Percentiles rank a stretch among this genome's conserved stretches.
These are phyloP conservation scores for Pteropus alecto DNA, from an alignment of 2,113 vertebrate genomes.

Conservation along the genomic window DNA sequence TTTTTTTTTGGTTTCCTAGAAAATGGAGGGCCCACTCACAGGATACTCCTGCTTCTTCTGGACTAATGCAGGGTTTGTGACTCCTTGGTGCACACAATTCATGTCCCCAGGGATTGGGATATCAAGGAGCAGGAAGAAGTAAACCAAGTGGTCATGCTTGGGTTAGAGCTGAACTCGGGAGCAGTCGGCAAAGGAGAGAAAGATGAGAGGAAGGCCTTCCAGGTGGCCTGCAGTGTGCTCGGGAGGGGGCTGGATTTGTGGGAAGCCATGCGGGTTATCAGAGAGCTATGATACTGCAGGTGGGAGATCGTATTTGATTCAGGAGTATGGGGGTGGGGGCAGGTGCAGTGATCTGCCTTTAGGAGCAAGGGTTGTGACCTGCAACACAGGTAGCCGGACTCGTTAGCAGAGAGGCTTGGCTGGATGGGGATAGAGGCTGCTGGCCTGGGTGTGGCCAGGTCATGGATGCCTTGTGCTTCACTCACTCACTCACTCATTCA, in stretches of 20 bases:
- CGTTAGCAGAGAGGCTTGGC: background rate
- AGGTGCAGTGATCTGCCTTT: background rate
- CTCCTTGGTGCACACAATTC: background rate
- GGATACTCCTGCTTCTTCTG: background rate
- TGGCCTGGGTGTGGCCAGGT: background rate
- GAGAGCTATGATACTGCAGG: background rate
- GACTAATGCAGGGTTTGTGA: background rate
- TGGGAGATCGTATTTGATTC: background rate
- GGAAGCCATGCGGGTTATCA: background rate
- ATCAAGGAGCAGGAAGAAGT: background rate
- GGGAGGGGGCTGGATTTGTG: background rate
- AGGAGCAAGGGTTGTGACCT: background rate
- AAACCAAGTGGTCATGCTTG: background rate
- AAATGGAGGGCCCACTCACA: background rate
- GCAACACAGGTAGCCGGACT: background rate
- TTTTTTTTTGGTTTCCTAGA: background rate
- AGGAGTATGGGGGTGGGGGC: background rate
- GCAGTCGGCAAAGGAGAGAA: background rate
- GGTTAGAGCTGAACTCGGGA: background rate
- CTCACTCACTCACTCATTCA: background rate
- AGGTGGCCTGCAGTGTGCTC: background rate
- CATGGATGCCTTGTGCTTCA: background rate
- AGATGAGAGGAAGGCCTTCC: background rate
- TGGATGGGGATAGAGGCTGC: background rate
- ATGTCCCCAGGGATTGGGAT: background rate